Base-by-base conservation (phyloP, 2,888 invertebrate genomes). In the Galerucella nymphaeae region DNA sequence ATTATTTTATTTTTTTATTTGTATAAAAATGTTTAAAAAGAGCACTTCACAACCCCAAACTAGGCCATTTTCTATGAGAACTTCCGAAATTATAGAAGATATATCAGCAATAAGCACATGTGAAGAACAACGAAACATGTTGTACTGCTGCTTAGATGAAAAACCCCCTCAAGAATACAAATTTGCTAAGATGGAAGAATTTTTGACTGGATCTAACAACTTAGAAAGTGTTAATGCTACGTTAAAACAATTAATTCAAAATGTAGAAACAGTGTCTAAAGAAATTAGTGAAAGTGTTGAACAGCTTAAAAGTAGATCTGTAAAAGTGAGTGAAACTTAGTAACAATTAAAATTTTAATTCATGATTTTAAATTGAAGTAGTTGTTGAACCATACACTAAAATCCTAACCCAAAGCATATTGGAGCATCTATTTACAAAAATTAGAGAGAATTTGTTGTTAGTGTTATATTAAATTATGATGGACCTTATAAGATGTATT, bases 121-220 rank as follows among this genome's bases (percentile, higher is more conserved):
- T 20, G 80, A 80, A 61, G 79, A 82, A 4, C 76, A 83, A 75
- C 64, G 81, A 61, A 79, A 80, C 67, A 81, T 82, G 76, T 75
- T 84, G 20, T 84, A 79, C 75, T 75, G 71, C 55, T 82, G 82
- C 72, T 69, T 84, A 64, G 83, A 84, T 70, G 80, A 83, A 66
- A 80, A 78, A 64, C 82, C 82, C 0, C 82, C 80, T 13, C 55
- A 81, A 30, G 81, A 83, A 66, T 70, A 75, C 2, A 80, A 78
- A 72, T 79, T 83, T 67, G 66, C 76, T 9, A 81, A 80, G 78
- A 78, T 83, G 30, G 81, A 83, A 66, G 80, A 82, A n/a, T 83
- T 84, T 73, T 67, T 84, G 42, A 81, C 80, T 69, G 80, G 81
- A n/a, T 78, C 82, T 14, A 77, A 80, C 57, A 79, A 80, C 66